Evolutionary conservation across 1,140 invertebrate genomes (phyloP).

Genomic region (Elymnias hypermnestra): DNA sequence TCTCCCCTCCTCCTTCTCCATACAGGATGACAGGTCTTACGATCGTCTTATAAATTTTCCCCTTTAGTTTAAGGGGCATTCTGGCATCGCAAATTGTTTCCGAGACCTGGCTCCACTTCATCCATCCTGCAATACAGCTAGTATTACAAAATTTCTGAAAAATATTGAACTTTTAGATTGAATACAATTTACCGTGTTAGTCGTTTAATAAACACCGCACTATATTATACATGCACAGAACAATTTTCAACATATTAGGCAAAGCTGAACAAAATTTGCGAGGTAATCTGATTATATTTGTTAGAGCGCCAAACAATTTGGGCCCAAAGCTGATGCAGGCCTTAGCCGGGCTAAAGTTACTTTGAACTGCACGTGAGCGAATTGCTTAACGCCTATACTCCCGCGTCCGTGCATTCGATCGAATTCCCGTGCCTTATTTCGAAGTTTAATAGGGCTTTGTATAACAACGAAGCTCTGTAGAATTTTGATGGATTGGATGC

Average conservation of each 20-base stretch:
- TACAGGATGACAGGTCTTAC: no score
- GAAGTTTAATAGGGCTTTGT: constrained; percentile 46
- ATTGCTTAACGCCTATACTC: constrained; percentile 28
- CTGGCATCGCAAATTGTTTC: no score
- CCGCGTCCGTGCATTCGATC: constrained; percentile 36
- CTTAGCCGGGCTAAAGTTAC: constrained; percentile 32
- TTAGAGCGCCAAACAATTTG: constrained; percentile 27
- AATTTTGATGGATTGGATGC: constrained; percentile 3
- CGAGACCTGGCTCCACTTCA: no score
- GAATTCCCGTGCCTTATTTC: constrained; percentile 41
- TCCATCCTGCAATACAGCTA: no score
- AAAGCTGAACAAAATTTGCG: constrained; percentile 15
- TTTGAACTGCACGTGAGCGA: constrained; percentile 43
- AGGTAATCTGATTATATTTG: constrained; percentile 24
- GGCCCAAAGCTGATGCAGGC: constrained; percentile 23
- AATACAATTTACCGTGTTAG: no score
- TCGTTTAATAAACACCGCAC: no score
- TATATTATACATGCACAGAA: not conserved
- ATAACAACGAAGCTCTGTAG: constrained; percentile 20
- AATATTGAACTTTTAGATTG: no score
- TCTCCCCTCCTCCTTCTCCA: no score
- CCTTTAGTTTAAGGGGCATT: no score
- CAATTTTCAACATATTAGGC: constrained; percentile 1
- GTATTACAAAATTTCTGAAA: not conserved
- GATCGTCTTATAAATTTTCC: no score